Base-by-base conservation (phyloP, 2,888 invertebrate species). In the Volucella zonaria region DNA sequence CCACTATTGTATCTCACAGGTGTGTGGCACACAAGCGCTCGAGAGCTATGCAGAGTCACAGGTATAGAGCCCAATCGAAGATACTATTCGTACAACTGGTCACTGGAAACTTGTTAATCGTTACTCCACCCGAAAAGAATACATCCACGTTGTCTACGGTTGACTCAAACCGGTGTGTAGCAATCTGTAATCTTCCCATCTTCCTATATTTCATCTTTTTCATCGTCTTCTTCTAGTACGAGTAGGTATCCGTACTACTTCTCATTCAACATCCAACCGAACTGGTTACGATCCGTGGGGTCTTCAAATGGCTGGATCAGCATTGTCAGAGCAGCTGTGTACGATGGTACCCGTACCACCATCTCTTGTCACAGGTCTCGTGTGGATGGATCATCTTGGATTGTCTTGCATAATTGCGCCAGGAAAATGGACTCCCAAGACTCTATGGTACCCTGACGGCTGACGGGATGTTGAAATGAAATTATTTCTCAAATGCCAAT, bases 81-180 rank as follows among this genome's bases (percentile, higher is more conserved):
- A 54, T 12, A 54, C 12, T 11, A 31, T 31, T 31, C 31, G 31
- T 31, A 52, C 66, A 71, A 76, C 81, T 76, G 67, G 76, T 85
- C 76, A 62, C 54, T 66, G 74, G 52, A 80, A 85, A 85, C 81
- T 81, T 73, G 85, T 85, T 85, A 81, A 81, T 85, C 67, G 62
- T 71, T 77, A 42, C 83, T 83, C 83, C 83, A 80, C 80, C 83
- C 83, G 80, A 83, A 83, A 76, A 76, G 75, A 75, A 83, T 80
- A 75, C 58, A 83, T 64, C 70, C 78, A 82, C 73, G 51, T 66
- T 75, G 80, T 80, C 80, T 71, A 54, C 59, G 8, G 15, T 40
- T 40, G 23, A 3, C 52, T 51, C 18, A 78, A 78, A 78, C 78
- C 70, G 78, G 78, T 76, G 71, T 38, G 64, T 11, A 8, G 18